A percentile compares a stretch with the other conserved stretches of the same genome.
These are phyloP conservation scores for Pissodes strobi DNA, from an alignment of 1,140 invertebrate genomes.

Conservation along the genomic window DNA sequence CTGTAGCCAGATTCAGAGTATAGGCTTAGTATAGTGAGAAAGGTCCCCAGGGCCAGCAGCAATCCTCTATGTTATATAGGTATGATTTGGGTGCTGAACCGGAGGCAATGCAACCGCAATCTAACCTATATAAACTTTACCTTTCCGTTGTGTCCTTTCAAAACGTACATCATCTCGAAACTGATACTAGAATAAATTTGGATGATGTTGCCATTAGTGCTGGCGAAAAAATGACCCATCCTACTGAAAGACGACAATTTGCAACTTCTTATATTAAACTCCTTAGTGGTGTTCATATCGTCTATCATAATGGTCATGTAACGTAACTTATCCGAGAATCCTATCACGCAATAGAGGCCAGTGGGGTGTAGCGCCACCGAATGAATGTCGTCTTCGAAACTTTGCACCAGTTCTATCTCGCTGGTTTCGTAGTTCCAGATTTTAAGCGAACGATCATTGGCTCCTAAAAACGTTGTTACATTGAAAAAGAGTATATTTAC, in stretches of 20 bases:
- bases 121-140: constrained; percentile 54
- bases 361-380: constrained; percentile 72
- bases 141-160: constrained; percentile 80
- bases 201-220: constrained; percentile 76
- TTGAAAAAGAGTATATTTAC: neutral
- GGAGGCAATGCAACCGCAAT: too few species aligned
- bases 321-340: constrained; percentile 87
- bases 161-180: constrained; percentile 70
- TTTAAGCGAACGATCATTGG: constrained; percentile 76
- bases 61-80: too few species aligned
- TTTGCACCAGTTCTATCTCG: constrained; percentile 67
- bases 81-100: too few species aligned
- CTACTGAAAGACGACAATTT: constrained; percentile 72
- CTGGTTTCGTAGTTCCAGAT: constrained; percentile 89
- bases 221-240: constrained; percentile 82
- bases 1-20: too few species aligned
- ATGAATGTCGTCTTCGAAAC: constrained; percentile 49
- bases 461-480: constrained; percentile 38
- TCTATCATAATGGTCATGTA: constrained; percentile 86
- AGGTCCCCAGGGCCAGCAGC: too few species aligned
- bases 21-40: too few species aligned
- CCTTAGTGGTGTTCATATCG: constrained; percentile 76
- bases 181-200: constrained; percentile 77
- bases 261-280: constrained; percentile 76
- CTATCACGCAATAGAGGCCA: constrained; percentile 83